Base-by-base conservation (phyloP, 1,140 invertebrate species). In the Argopecten irradians region DNA sequence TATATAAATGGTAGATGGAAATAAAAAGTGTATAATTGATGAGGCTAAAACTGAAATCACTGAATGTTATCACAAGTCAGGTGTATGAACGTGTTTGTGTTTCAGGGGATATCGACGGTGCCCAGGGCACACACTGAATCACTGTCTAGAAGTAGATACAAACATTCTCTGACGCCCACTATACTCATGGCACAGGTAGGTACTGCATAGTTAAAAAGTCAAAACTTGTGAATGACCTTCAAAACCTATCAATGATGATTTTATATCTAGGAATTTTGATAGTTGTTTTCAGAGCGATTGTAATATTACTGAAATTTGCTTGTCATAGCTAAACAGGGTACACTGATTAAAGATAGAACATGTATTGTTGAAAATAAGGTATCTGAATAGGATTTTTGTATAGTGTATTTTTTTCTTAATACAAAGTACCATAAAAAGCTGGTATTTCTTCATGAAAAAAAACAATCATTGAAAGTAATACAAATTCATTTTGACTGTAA, bases 181-280 rank as follows among this genome's bases (percentile, higher is more conserved):
- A 96, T 99, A 7, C 95, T 99, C 7, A 97, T 98, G 96, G 98
- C 98, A 32, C 98, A 99, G 92, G 93, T 96, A 35, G n/a, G 82
- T 87, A 41, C 39, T 41, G 14, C 16, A 0, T 39, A n/a, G 9
- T 14, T 55, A 22, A 55, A 55, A 55, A 55, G 22, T 13, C 46
- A 55, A 22, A 14, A 55, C 46, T 22, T 14, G 13, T 22, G 22
- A 55, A 55, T 14, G 13, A 13, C 13, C 13, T 83, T 32, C 28
- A 0, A 32, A n/a, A n/a, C 14, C 16, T 84, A 34, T 34, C 8
- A 84, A 22, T 16, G 41, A 43, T 86, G 22, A 28, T 86, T 32
- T 41, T 43, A 14, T 28, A 86, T 41, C 33, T 82, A 82, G 36
- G 11, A 22, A 1, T 9, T 19, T 84, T 34, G 16, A 14, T 32